Base-by-base conservation (phyloP, 2,797 vertebrate species). In the Scolopax bukidnonensis region DNA sequence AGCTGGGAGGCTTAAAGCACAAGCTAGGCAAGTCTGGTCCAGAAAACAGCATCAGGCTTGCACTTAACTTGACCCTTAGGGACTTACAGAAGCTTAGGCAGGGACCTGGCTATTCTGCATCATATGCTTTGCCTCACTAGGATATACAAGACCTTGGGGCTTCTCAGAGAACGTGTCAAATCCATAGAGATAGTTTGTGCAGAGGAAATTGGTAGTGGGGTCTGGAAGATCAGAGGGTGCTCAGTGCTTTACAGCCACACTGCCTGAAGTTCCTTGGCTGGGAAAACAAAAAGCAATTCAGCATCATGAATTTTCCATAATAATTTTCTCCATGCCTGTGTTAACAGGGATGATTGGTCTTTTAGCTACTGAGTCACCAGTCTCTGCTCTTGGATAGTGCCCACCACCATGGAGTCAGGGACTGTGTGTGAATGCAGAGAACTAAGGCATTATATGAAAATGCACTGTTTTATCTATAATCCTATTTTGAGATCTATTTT, bases 31-130 rank as follows among this genome's bases (percentile, higher is more conserved):
- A 93, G 59, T 76, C 84, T 65, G 59, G 33, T 73, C 73, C 63
- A 5, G 41, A 79, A 63, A 92, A 69, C 25, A 87, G 33, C 38
- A 47, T 89, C 54, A 61, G 74, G 41, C 57, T 94, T 84, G 84
- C 87, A 84, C 65, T 79, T 92, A 57, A 83, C 71, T 82, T 95
- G 93, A 89, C 89, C 48, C 63, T 82, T 74, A 75, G 50, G 28
- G 54, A 91, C 74, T 41, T 76, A 38, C 41, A 94, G 59, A 68
- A 79, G 45, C 50, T 82, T 73, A 82, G 67, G 24, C 36, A 69
- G 67, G 61, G 59, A 69, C 30, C 32, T 38, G 70, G 16, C 54
- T 76, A 75, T 68, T 87, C 75, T 33, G 57, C 6, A 6, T 33
- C 4, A 2, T 85, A 57, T 0, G 1, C 67, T 96, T 91, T 79